Evolutionary conservation across 2,113 vertebrate species (phyloP), one percentile per base, ranked within the genome.

Genomic region (Pardalotus punctatus): DNA sequence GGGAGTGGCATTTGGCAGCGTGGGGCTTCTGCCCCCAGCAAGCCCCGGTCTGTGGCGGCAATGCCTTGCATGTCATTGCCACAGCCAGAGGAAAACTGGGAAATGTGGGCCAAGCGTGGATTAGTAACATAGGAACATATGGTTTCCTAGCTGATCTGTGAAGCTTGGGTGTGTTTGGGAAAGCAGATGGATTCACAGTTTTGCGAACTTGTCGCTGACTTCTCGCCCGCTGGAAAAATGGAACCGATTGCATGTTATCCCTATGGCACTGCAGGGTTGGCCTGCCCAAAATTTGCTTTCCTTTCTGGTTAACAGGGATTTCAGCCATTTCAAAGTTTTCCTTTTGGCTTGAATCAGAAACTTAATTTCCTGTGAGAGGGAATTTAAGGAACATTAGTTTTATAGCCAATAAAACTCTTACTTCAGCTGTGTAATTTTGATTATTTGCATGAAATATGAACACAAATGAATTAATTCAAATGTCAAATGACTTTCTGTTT

Each of bases 11-110:
- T 33, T 64, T 31, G 42, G 28, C 27, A 42, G 21, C 65, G 7
- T 1, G 1, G 31, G 53, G 31, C 31, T 88, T 33, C 40, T 43
- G 25, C 9, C 28, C 29, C 51, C 1, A 0, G 29, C 45, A 28
- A 36, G 21, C 24, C 42, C 36, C 5, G 0, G 12, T 27, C 58
- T 8, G 38, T 40, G 10, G 54, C 3, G 22, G 50, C 36, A 24
- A 27, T 5, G n/a, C 20, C 18, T 17, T 0, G 1, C 0, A 0
- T n/a, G 51, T 36, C 1, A 0, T 35, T 24, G 7, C 53, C 51
- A 33, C 14, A 2, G 20, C 7, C 71, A 19, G 56, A 53, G 38
- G 43, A 71, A 45, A 85, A 77, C 18, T 27, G 56, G 72, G 58
- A 70, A 38, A 81, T 36, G 14, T 73, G 57, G 43, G 62, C 79